phyloP scores from a whole-genome alignment of 2,888 invertebrate species.

The Epirrita christyi region DNA sequence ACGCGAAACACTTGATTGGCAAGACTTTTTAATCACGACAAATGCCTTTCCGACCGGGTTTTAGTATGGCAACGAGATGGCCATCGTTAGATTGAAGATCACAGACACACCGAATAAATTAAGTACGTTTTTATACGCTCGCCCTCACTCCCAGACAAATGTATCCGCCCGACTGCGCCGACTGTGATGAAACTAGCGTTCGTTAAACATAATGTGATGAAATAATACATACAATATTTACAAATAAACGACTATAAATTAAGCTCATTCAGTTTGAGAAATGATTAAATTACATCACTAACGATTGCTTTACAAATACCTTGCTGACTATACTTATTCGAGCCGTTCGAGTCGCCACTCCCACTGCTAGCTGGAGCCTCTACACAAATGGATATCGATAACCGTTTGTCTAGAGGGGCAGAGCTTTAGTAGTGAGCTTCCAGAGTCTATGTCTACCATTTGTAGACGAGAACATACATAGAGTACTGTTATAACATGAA shows the following conservation, averaged over 20 bases:
- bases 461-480: constrained; percentile 7
- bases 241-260: constrained; percentile 76
- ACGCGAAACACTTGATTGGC: constrained; percentile 76
- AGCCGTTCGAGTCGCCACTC: constrained; percentile 14
- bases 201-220: constrained; percentile 27
- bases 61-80: constrained; percentile 55
- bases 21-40: constrained; percentile 61
- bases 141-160: constrained; percentile 19
- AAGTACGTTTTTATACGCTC: constrained; percentile 40
- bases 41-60: constrained; percentile 34
- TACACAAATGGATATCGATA: neutral
- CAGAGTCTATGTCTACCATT: neutral
- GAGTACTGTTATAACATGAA: constrained; percentile 9
- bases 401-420: neutral
- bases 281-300: constrained; percentile 69
- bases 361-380: neutral
- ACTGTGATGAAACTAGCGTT: constrained; percentile 56
- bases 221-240: constrained; percentile 78
- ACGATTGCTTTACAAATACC: constrained; percentile 58
- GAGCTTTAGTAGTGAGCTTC: constrained; percentile 1
- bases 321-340: constrained; percentile 29
- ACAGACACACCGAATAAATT: constrained; percentile 61
- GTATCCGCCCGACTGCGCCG: constrained; percentile 12
- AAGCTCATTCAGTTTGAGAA: constrained; percentile 75
- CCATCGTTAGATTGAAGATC: constrained; percentile 51